Conservation (phyloP, 1,140 invertebrate species). For the Amyelois transitella region DNA sequence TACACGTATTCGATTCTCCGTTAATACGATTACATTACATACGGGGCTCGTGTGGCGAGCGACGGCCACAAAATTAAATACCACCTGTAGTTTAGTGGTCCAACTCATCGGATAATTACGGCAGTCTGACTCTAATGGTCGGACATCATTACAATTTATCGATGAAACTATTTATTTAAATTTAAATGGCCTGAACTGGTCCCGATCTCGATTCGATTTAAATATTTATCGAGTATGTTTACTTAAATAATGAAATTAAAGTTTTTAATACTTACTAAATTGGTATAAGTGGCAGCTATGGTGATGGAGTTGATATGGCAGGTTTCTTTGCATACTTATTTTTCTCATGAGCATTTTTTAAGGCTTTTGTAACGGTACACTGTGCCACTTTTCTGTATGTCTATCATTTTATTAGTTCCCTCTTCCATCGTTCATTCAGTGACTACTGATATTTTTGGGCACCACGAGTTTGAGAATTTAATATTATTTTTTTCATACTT, state of each 20-base stretch:
- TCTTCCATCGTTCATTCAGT: too few species aligned
- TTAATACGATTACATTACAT: conserved; percentile 9
- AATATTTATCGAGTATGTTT: conserved; percentile 29
- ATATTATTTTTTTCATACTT: too few species aligned
- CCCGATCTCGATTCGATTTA: conserved; percentile 9
- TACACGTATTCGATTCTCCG: not conserved
- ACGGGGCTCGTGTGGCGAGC: conserved; percentile 4
- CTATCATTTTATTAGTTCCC: too few species aligned
- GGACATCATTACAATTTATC: conserved; percentile 32
- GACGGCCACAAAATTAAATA: conserved; percentile 32
- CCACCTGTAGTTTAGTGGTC: conserved; percentile 40
- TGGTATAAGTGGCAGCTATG: not conserved
- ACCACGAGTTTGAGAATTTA: too few species aligned
- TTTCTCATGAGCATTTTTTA: too few species aligned
- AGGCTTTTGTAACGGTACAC: too few species aligned
- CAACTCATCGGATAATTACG: conserved; percentile 32
- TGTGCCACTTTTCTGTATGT: not conserved
- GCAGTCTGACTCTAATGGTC: conserved; percentile 36
- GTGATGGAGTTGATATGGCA: not conserved
- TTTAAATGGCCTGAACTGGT: conserved; percentile 16
- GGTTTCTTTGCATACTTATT: too few species aligned
- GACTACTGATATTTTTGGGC: too few species aligned
- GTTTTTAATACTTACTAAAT: conserved; percentile 13
- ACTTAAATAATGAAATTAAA: conserved; percentile 32
- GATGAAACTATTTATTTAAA: conserved; percentile 32